A percentile compares a stretch with the other conserved stretches of the same genome.
phyloP scores from a whole-genome alignment of 2,888 invertebrate genomes.

The Andricus curvator region DNA sequence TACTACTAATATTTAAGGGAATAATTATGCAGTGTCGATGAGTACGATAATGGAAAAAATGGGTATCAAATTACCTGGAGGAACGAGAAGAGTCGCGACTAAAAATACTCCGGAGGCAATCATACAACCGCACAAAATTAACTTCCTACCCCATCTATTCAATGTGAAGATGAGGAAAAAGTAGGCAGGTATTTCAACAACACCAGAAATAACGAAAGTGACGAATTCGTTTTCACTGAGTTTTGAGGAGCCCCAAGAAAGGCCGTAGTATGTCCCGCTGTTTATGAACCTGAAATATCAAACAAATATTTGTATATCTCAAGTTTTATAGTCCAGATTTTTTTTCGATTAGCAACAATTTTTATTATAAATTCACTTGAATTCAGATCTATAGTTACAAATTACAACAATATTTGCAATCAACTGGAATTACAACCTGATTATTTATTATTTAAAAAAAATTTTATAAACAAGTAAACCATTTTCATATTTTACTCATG shows the following conservation, averaged over 20 bases:
- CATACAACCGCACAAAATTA: slow-evolving; percentile 85
- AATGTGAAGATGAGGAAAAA: slow-evolving; percentile 83
- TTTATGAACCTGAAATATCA: slow-evolving; percentile 83
- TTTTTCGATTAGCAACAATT: no score
- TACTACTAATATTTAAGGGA: no score
- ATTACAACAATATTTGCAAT: no score
- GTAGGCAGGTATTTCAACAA: slow-evolving; percentile 89
- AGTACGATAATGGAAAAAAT: not conserved
- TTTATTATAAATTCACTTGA: no score
- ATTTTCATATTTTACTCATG: no score
- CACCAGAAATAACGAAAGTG: slow-evolving; percentile 87
- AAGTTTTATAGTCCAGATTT: no score
- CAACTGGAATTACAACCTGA: no score
- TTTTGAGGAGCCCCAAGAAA: slow-evolving; percentile 87
- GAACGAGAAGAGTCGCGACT: slow-evolving; percentile 81
- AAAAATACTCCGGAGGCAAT: slow-evolving; percentile 82
- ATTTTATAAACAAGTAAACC: no score
- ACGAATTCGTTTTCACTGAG: slow-evolving; percentile 86
- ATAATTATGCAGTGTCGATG: no score
- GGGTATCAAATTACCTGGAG: slow-evolving; percentile 77
- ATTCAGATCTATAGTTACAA: no score
- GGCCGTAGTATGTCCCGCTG: slow-evolving; percentile 88
- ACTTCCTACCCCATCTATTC: slow-evolving; percentile 85
- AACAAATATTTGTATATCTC: not conserved
- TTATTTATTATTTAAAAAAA: no score